phyloP scores from a whole-genome alignment of 2,888 invertebrate genomes.

The Lamproptera curius region DNA sequence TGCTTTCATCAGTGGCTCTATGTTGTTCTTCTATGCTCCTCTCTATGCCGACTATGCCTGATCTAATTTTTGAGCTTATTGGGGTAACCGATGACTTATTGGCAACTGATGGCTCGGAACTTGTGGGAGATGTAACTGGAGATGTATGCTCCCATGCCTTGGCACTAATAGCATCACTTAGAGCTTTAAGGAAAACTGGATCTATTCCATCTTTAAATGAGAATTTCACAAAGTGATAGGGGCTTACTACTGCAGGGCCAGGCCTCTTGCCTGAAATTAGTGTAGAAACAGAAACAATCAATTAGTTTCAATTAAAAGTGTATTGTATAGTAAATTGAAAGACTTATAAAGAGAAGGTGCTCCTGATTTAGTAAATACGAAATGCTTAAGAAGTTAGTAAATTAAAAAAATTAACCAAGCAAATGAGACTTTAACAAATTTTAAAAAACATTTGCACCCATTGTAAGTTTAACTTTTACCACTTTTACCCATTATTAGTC shows the following conservation, averaged over 20 bases:
- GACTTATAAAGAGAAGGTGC: too few relatives aligned
- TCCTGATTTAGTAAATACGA: too few relatives aligned
- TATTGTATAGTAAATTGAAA: too few relatives aligned
- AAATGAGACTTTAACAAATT: too few relatives aligned
- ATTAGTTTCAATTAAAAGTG: too few relatives aligned
- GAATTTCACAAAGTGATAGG: conserved; percentile 86
- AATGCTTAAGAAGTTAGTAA: too few relatives aligned
- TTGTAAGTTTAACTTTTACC: too few relatives aligned
- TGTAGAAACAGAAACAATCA: not conserved
- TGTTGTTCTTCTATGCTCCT: conserved; percentile 93
- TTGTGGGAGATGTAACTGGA: conserved; percentile 35
- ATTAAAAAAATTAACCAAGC: too few relatives aligned
- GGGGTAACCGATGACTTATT: conserved; percentile 43
- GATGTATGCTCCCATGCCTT: conserved; percentile 80
- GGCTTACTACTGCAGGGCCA: conserved; percentile 86
- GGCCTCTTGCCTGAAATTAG: conserved; percentile 78
- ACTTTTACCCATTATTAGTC: too few relatives aligned
- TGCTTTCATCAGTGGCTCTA: conserved; percentile 93
- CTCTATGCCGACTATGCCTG: conserved; percentile 98
- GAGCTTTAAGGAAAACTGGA: conserved; percentile 78
- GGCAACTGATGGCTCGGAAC: conserved; percentile 35
- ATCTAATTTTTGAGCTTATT: conserved; percentile 82
- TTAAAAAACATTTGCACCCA: too few relatives aligned
- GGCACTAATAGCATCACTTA: conserved; percentile 80
- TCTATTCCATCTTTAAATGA: conserved; percentile 92